Evolutionary conservation across 1,140 invertebrate species (phyloP).

Genomic region (Trichonephila inaurata): DNA sequence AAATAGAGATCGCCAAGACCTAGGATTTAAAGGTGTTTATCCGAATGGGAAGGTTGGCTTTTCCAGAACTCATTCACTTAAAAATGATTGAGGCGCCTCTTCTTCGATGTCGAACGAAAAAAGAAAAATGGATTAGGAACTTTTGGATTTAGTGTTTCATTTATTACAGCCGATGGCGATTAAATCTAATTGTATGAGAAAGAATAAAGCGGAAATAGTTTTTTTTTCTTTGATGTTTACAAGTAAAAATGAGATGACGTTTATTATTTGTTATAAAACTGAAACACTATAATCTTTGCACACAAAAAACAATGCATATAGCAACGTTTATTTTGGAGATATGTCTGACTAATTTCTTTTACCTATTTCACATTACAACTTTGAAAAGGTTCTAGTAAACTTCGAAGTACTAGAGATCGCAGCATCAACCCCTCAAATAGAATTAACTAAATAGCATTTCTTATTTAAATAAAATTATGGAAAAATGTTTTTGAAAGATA

Average conservation of each 20-base stretch:
- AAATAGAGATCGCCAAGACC: neutral
- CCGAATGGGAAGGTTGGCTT: conserved; percentile 18
- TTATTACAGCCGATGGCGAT: neutral
- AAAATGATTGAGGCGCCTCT: neutral
- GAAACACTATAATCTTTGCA: too few relatives aligned
- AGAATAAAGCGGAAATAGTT: neutral
- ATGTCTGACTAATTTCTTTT: too few relatives aligned
- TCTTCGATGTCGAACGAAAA: neutral
- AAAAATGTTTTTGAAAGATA: too few relatives aligned
- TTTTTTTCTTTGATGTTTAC: neutral
- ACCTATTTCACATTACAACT: too few relatives aligned
- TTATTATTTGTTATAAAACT: neutral
- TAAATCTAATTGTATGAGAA: conserved; percentile 4
- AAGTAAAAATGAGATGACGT: neutral
- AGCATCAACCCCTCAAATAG: too few relatives aligned
- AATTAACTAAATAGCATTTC: too few relatives aligned
- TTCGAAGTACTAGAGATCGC: too few relatives aligned
- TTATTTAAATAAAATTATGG: too few relatives aligned
- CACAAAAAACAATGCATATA: too few relatives aligned
- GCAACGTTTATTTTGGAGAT: too few relatives aligned
- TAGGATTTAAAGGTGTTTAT: conserved; percentile 25
- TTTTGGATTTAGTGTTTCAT: neutral
- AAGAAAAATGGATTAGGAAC: conserved; percentile 4
- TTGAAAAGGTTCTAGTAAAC: too few relatives aligned
- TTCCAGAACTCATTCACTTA: conserved; percentile 30